Evolutionary conservation across 1,140 invertebrate species (phyloP).

Genomic region (Lordiphosa mommai): DNA sequence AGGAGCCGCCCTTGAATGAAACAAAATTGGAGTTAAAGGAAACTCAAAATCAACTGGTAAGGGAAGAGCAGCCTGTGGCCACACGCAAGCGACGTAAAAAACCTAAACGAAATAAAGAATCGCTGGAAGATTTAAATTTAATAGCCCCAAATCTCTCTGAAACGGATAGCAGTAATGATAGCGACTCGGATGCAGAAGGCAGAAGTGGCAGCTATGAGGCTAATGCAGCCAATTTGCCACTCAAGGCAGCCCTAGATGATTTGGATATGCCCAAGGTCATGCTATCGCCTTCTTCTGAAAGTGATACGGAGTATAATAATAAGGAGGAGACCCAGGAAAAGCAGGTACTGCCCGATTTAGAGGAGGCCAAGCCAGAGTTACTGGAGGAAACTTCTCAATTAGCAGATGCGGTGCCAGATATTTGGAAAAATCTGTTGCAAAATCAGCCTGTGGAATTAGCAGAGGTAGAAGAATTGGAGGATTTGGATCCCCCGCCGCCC

Average conservation of each 20-base stretch:
- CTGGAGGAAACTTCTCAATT: conserved; percentile 31
- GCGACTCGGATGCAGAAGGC: conserved; percentile 81
- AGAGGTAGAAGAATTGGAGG: conserved; percentile 16
- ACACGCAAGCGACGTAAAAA: conserved; percentile 81
- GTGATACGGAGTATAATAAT: conserved; percentile 47
- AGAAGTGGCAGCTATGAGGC: conserved; percentile 16
- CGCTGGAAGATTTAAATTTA: conserved; percentile 83
- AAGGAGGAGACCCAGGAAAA: neutral
- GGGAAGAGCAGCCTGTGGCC: too few relatives aligned
- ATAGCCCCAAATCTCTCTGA: conserved; percentile 91
- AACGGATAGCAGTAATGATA: conserved; percentile 88
- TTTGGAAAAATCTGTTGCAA: conserved; percentile 88
- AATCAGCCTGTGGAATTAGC: conserved; percentile 15
- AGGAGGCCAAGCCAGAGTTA: neutral
- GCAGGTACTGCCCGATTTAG: neutral
- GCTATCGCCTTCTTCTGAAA: conserved; percentile 63
- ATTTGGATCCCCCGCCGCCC: conserved; percentile 67
- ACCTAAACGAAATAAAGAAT: conserved; percentile 82
- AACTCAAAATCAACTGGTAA: too few relatives aligned
- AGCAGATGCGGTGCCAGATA: conserved; percentile 83
- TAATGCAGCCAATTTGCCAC: conserved; percentile 28
- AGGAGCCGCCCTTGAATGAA: conserved; percentile 5
- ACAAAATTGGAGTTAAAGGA: conserved; percentile 47
- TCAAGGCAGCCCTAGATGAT: conserved; percentile 48
- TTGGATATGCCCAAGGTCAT: conserved; percentile 61